These are phyloP conservation scores for Nomada ruficornis DNA, from an alignment of 2,888 invertebrate genomes.

Conservation along the genomic window DNA sequence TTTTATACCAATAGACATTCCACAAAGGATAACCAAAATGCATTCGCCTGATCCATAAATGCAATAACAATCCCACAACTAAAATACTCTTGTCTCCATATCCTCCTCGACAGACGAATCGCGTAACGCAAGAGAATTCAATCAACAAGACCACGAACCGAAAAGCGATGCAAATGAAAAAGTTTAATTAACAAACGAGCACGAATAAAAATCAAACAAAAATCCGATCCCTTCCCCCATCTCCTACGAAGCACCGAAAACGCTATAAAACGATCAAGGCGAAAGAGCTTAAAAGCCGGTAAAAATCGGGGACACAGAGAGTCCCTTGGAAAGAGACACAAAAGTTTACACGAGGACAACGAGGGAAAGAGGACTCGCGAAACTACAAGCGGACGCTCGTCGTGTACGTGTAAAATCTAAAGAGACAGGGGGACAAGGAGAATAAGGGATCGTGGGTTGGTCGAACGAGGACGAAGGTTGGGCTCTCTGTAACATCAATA, in stretches of 20 bases:
- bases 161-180: neutral
- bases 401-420: slow-evolving; percentile 51
- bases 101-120: too few species aligned
- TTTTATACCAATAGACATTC: too few species aligned
- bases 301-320: slow-evolving; percentile 26
- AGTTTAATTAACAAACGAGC: neutral
- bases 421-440: slow-evolving; percentile 41
- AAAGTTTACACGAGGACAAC: slow-evolving; percentile 19
- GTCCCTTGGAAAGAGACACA: neutral
- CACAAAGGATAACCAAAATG: too few species aligned
- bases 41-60: too few species aligned
- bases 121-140: too few species aligned
- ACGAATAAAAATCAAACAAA: neutral
- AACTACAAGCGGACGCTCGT: slow-evolving; percentile 40
- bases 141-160: neutral
- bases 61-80: too few species aligned
- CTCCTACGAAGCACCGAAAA: neutral
- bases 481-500: slow-evolving; percentile 82
- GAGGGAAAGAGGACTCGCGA: slow-evolving; percentile 33
- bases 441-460: slow-evolving; percentile 1
- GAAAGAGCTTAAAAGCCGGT: slow-evolving; percentile 24
- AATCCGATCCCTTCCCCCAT: neutral
- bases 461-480: slow-evolving; percentile 37
- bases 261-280: slow-evolving; percentile 24
- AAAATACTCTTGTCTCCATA: too few species aligned